phyloP scores from a whole-genome alignment of 2,888 invertebrate species.

The Himalopsyche kuldschensis region DNA sequence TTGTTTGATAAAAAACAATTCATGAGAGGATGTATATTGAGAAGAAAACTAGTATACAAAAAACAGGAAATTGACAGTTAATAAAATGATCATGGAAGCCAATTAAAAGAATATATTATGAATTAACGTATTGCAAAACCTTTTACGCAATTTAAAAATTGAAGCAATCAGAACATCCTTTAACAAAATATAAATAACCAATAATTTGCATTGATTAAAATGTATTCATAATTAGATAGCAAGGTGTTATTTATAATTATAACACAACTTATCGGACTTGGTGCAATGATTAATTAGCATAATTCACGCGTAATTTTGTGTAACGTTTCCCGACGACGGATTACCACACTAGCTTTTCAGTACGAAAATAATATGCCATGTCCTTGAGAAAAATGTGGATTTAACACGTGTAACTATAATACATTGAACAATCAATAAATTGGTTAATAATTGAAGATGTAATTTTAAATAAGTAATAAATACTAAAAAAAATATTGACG shows the following conservation, averaged over 20 bases:
- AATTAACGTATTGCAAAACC: too few species aligned
- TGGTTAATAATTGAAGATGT: neutral
- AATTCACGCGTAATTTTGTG: neutral
- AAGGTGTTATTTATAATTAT: neutral
- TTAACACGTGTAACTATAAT: neutral
- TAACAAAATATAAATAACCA: neutral
- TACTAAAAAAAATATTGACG: too few species aligned
- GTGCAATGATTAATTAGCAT: neutral
- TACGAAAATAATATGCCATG: neutral
- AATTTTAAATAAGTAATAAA: too few species aligned
- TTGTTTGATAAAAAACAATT: too few species aligned
- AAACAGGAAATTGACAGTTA: too few species aligned
- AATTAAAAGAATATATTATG: too few species aligned
- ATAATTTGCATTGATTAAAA: neutral
- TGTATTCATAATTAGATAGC: neutral
- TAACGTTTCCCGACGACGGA: neutral
- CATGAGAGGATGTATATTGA: too few species aligned
- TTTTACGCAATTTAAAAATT: neutral
- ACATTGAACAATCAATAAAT: neutral
- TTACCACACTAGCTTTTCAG: neutral
- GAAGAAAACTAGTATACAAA: too few species aligned
- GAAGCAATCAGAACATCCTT: neutral
- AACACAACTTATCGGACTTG: neutral
- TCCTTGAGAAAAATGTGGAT: neutral
- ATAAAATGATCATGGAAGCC: too few species aligned